A percentile compares a stretch with the other conserved stretches of the same genome.
These are phyloP conservation scores for Psilopogon haemacephalus DNA, from an alignment of 2,113 vertebrate species.

Conservation along the genomic window DNA sequence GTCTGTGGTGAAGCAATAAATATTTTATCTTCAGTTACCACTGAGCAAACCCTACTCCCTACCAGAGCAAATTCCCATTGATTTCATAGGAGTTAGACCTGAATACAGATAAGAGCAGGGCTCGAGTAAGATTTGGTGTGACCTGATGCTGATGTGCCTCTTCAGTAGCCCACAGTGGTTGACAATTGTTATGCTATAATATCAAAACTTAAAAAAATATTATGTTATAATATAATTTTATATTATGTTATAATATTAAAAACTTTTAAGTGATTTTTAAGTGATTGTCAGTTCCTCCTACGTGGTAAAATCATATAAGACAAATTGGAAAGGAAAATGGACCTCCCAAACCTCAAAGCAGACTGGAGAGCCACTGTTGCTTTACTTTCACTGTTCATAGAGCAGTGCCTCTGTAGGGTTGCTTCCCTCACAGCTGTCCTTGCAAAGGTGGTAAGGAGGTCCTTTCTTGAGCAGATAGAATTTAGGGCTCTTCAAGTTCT, in stretches of 20 bases:
- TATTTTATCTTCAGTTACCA: conserved; percentile 21
- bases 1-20: neutral
- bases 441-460: neutral
- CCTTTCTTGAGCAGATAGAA: neutral
- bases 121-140: neutral
- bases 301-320: neutral
- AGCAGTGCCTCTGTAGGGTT: neutral
- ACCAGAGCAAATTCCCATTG: neutral
- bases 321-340: neutral
- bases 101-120: neutral
- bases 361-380: neutral
- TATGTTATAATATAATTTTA: no score
- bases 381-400: neutral
- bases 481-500: neutral
- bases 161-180: neutral
- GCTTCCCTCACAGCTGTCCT: neutral
- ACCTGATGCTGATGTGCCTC: neutral
- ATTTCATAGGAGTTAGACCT: neutral
- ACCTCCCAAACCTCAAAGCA: neutral
- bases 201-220: no score
- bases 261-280: no score
- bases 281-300: neutral
- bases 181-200: neutral
- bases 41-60: neutral
- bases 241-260: no score